Percentiles rank a stretch among this genome's conserved stretches.
Evolutionary conservation across 2,888 invertebrate genomes (phyloP).

Genomic region (Lycocerus yunnanus): DNA sequence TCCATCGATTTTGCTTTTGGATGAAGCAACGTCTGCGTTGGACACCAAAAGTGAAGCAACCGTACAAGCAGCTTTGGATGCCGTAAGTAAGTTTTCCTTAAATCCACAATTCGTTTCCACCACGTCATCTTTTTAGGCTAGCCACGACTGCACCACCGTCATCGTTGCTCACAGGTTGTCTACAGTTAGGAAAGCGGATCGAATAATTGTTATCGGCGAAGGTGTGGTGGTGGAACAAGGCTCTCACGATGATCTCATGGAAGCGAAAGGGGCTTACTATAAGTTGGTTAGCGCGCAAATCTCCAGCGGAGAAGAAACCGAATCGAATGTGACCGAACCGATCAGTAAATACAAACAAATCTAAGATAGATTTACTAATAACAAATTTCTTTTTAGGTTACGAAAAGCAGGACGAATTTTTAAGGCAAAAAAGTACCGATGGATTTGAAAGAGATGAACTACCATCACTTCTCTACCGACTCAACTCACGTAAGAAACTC

Average conservation of each 20-base stretch:
- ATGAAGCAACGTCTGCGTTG: slow-evolving; percentile 89
- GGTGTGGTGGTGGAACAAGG: slow-evolving; percentile 73
- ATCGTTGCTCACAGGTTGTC: slow-evolving; percentile 79
- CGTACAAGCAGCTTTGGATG: slow-evolving; percentile 81
- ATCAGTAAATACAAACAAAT: background rate
- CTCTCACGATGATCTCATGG: slow-evolving; percentile 71
- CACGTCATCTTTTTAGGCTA: slow-evolving; percentile 58
- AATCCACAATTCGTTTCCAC: background rate
- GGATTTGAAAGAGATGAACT: background rate
- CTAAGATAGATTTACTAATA: background rate
- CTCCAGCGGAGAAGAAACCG: slow-evolving; percentile 21
- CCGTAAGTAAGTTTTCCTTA: slow-evolving; percentile 56
- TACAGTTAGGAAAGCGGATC: slow-evolving; percentile 75
- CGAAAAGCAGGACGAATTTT: background rate
- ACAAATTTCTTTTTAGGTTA: background rate
- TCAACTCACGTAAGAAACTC: background rate
- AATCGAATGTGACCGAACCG: background rate
- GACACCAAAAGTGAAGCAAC: slow-evolving; percentile 85
- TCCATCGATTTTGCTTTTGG: slow-evolving; percentile 77
- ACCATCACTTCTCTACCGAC: background rate
- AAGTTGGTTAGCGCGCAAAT: slow-evolving; percentile 71
- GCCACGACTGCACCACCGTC: slow-evolving; percentile 76
- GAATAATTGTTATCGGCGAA: slow-evolving; percentile 72
- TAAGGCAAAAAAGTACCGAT: slow-evolving; percentile 3
- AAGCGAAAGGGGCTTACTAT: slow-evolving; percentile 68